A percentile compares a stretch with the other conserved stretches of the same genome.
Conservation (phyloP, 2,797 vertebrate species). For the Epinephelus coioides region DNA sequence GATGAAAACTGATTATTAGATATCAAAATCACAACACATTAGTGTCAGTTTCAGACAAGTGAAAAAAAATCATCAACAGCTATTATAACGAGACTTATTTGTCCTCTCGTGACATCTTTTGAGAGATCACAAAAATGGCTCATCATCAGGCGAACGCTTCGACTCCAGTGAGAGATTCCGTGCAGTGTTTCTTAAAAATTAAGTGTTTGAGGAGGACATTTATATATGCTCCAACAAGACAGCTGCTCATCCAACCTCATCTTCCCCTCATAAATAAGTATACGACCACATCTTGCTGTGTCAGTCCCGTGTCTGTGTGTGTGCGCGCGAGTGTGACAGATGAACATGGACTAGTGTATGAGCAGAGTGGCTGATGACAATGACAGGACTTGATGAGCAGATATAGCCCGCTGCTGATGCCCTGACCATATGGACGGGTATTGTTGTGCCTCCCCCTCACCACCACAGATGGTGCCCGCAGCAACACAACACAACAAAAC, state of each 20-base stretch:
- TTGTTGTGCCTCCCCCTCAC: slow-evolving; percentile 83
- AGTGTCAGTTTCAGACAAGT: slow-evolving; percentile 16
- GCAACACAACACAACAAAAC: slow-evolving; percentile 81
- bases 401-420: slow-evolving; percentile 80
- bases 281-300: slow-evolving; percentile 63
- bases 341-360: slow-evolving; percentile 77
- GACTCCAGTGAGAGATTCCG: slow-evolving; percentile 1
- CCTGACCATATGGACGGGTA: slow-evolving; percentile 86
- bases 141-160: not conserved
- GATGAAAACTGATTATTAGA: slow-evolving; percentile 68
- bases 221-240: slow-evolving; percentile 37
- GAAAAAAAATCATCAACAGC: not conserved
- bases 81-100: slow-evolving; percentile 6
- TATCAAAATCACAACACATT: slow-evolving; percentile 38
- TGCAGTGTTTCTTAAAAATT: slow-evolving; percentile 9
- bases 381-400: slow-evolving; percentile 83
- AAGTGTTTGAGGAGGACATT: slow-evolving; percentile 29
- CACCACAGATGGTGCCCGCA: slow-evolving; percentile 86
- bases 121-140: not conserved
- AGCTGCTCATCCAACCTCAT: slow-evolving; percentile 66
- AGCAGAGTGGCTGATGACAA: slow-evolving; percentile 78
- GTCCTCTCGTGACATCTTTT: slow-evolving; percentile 2
- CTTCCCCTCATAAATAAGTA: slow-evolving; percentile 65
- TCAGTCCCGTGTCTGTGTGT: slow-evolving; percentile 48
- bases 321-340: slow-evolving; percentile 65